Base-by-base conservation (phyloP, 2,113 vertebrate species). In the Ellobius talpinus region DNA sequence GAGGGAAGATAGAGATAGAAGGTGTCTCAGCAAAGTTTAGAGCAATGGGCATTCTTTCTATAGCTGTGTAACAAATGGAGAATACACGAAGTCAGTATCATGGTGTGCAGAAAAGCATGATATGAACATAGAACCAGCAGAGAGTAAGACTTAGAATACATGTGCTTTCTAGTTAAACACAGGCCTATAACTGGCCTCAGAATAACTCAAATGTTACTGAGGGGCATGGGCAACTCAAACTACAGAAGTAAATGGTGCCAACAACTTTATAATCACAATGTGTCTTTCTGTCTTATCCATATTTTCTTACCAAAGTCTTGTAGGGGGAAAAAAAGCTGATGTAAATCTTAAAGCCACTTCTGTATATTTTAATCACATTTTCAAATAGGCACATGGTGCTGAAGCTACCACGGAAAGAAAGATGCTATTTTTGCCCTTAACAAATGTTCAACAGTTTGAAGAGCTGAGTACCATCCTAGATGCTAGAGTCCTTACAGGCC, bases 111-210 rank as follows among this genome's bases (percentile, higher is more conserved):
- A 39, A 42, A 26, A 23, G 26, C 24, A 1, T 19, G 17, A 17
- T 3, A 19, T 2, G 12, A 7, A 17, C 11, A 4, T 7, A 10
- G 0, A 14, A 65, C 13, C 9, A 61, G 7, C 7, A 10, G 19
- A 58, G 42, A 86, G n/a, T 0, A 19, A 39, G 58, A 39, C 72
- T 16, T 33, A 1, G 7, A 6, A 24, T 9, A 2, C 0, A 0
- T 3, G 6, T 2, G 36, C 52, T 72, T 73, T 42, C 13, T 26
- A 12, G 8, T 10, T 12, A 58, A 70, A 47, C 33, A 4, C 0
- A 1, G 17, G 23, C 14, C 47, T 5, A 14, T 66, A 42, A 10
- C 42, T 47, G 52, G 36, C 2, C 1, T 13, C 45, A 14, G 52
- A 65, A 39, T 39, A 26, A 70, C 19, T 65, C 52, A 11, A 26